Percentiles rank a stretch among this genome's conserved stretches.
Conservation (phyloP, 2,888 invertebrate species). For the Branchinecta sandiegonensis region DNA sequence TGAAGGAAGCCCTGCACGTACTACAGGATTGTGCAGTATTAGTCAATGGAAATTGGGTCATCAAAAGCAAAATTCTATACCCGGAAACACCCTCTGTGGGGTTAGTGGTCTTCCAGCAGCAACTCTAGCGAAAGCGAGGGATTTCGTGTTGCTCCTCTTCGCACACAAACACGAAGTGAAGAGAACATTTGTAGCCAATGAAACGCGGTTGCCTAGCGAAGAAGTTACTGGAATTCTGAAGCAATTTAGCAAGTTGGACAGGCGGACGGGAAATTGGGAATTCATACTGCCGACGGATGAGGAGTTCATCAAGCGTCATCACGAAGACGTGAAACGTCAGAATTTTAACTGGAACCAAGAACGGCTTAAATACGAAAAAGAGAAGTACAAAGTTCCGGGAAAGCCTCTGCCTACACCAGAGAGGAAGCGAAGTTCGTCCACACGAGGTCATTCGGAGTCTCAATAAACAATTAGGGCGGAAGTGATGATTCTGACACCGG, state of each 20-base stretch:
- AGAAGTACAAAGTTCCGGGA: no score
- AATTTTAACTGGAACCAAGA: no score
- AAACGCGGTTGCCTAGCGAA: constrained; percentile 11
- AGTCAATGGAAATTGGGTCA: constrained; percentile 7
- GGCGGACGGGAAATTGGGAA: background rate
- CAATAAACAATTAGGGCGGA: no score
- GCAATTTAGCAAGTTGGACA: background rate
- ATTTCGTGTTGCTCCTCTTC: background rate
- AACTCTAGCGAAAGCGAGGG: constrained; percentile 9
- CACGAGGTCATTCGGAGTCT: no score
- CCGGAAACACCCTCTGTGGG: constrained; percentile 1
- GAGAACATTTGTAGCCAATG: constrained; percentile 1
- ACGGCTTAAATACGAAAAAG: no score
- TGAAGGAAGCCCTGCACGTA: background rate
- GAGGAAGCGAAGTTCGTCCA: no score
- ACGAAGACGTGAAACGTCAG: no score
- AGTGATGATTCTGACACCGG: no score
- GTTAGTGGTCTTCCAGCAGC: constrained; percentile 1
- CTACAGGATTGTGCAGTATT: background rate
- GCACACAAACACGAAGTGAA: background rate
- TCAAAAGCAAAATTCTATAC: background rate
- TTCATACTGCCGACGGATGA: constrained; percentile 8
- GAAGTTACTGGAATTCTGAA: constrained; percentile 6
- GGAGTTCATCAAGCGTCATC: background rate
- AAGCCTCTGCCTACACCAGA: no score